Evolutionary conservation across 1,140 invertebrate species (phyloP).

Genomic region (Batillaria attramentaria): DNA sequence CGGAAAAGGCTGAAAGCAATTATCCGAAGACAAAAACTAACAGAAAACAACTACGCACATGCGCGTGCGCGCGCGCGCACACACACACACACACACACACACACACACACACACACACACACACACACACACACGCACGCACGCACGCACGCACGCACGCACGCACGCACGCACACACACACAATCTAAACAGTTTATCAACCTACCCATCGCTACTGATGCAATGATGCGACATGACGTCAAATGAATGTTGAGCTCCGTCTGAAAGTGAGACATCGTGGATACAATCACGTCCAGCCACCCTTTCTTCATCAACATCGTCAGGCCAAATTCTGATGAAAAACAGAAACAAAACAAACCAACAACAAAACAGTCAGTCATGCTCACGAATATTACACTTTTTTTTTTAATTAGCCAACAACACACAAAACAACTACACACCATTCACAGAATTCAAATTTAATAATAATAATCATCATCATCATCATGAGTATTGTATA

Average conservation of each 20-base stretch:
- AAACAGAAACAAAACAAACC: background rate
- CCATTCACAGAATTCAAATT: background rate
- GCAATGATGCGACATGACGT: constrained; percentile 34
- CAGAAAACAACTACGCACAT: no score
- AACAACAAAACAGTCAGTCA: no score
- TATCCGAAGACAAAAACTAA: no score
- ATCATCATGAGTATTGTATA: no score
- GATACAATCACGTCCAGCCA: constrained; percentile 28
- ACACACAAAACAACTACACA: background rate
- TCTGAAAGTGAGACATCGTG: constrained; percentile 15
- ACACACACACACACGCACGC: background rate
- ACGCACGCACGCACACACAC: background rate
- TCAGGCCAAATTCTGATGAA: constrained; percentile 18
- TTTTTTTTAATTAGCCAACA: background rate
- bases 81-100: background rate
- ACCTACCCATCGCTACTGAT: constrained; percentile 34
- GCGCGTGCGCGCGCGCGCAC: background rate
- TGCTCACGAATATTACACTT: background rate
- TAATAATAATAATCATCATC: no score
- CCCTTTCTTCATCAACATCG: constrained; percentile 13
- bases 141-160: background rate
- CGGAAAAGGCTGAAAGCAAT: background rate
- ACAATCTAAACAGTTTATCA: background rate
- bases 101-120: background rate
- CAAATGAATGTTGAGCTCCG: constrained; percentile 22